These are phyloP conservation scores for Mantis religiosa DNA, from an alignment of 2,888 invertebrate genomes.

Conservation along the genomic window DNA sequence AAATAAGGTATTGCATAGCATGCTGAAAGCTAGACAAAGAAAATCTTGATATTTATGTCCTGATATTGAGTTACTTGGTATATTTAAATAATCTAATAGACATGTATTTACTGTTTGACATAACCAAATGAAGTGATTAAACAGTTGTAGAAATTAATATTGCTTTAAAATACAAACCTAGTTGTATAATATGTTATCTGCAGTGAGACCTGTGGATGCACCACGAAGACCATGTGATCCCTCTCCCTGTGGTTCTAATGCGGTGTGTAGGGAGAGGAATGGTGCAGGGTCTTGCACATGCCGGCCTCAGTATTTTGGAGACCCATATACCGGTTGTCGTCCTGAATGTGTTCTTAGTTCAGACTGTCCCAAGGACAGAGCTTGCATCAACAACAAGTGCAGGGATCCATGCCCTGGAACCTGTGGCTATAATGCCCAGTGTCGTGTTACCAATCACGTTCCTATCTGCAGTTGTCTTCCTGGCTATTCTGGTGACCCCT, in stretches of 20 bases:
- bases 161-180: neutral
- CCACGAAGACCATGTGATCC: slow-evolving; percentile 71
- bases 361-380: slow-evolving; percentile 65
- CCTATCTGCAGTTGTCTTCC: slow-evolving; percentile 71
- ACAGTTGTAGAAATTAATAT: neutral
- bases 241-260: slow-evolving; percentile 75
- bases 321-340: slow-evolving; percentile 73
- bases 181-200: neutral
- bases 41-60: too few species aligned
- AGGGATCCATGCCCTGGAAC: slow-evolving; percentile 72
- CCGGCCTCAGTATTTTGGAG: slow-evolving; percentile 68
- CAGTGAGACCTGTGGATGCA: slow-evolving; percentile 48
- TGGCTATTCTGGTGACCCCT: slow-evolving; percentile 68
- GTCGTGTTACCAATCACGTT: slow-evolving; percentile 69
- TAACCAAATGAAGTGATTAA: too few species aligned
- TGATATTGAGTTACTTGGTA: too few species aligned
- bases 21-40: too few species aligned
- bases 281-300: slow-evolving; percentile 75
- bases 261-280: slow-evolving; percentile 69
- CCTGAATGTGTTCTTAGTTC: slow-evolving; percentile 78
- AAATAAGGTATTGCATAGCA: too few species aligned
- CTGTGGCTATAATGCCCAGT: slow-evolving; percentile 74
- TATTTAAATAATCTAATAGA: too few species aligned
- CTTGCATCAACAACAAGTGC: slow-evolving; percentile 76
- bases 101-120: too few species aligned